Evolutionary conservation across 2,113 vertebrate genomes (phyloP).

Genomic region (Scolopax mira): DNA sequence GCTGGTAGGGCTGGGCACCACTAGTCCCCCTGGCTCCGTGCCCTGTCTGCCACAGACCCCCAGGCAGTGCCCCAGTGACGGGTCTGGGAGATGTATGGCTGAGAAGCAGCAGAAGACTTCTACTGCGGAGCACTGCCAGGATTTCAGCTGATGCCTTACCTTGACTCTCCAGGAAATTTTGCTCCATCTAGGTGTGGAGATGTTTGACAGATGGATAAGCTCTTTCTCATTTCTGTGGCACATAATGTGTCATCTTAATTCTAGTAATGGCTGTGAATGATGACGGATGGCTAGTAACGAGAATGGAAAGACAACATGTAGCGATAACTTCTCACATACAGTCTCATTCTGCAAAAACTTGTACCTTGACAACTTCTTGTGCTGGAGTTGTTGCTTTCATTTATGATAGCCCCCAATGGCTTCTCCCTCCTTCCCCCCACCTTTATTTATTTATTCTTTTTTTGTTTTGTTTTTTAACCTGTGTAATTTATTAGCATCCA

Average conservation of each 20-base stretch:
- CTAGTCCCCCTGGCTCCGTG: background rate
- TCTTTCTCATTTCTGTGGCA: background rate
- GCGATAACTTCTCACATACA: fast-evolving
- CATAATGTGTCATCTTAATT: background rate
- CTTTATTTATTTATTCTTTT: background rate
- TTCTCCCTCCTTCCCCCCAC: too few relatives aligned
- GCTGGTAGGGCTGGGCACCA: background rate
- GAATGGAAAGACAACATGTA: background rate
- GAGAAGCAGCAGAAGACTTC: background rate
- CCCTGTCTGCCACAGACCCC: background rate
- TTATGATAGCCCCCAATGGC: background rate
- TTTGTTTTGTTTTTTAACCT: background rate
- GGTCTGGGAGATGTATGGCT: background rate
- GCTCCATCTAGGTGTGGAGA: background rate
- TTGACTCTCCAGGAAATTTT: background rate
- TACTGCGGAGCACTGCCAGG: background rate
- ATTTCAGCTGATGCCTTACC: background rate
- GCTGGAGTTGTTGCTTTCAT: background rate
- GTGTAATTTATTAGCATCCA: background rate
- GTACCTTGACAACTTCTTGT: background rate
- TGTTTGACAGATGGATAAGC: background rate
- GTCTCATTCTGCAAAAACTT: background rate
- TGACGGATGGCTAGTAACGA: background rate
- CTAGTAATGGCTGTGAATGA: background rate
- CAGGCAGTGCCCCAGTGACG: background rate